These are phyloP conservation scores for Lordiphosa stackelbergi DNA, from an alignment of 1,140 invertebrate species.

Conservation along the genomic window DNA sequence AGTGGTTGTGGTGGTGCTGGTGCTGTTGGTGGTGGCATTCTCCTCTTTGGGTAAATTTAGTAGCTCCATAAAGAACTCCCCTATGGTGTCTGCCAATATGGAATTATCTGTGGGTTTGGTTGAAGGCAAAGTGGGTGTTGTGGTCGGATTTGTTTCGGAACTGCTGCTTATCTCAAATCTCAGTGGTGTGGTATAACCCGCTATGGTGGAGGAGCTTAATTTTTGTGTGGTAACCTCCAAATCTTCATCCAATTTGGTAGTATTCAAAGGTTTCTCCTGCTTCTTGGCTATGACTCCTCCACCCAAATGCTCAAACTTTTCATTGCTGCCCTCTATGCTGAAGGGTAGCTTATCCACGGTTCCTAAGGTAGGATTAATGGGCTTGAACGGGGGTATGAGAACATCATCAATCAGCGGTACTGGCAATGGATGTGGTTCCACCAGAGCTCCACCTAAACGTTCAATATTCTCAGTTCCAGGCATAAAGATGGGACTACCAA, in stretches of 20 bases:
- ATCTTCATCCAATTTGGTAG: neutral
- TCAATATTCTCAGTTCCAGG: slow-evolving; percentile 68
- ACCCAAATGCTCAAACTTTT: slow-evolving; percentile 72
- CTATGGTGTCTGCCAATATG: slow-evolving; percentile 65
- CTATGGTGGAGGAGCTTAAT: slow-evolving; percentile 1
- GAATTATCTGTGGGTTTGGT: slow-evolving; percentile 52
- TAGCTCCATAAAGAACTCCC: slow-evolving; percentile 73
- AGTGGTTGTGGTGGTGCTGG: slow-evolving; percentile 15
- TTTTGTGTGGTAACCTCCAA: slow-evolving; percentile 27
- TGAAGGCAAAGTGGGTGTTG: slow-evolving; percentile 1
- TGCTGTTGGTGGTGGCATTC: slow-evolving; percentile 27
- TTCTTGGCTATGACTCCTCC: slow-evolving; percentile 74
- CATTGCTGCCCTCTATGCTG: slow-evolving; percentile 46
- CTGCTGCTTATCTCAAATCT: slow-evolving; percentile 7
- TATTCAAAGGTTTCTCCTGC: slow-evolving; percentile 31
- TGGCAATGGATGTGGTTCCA: slow-evolving; percentile 72
- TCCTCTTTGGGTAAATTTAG: slow-evolving; percentile 64
- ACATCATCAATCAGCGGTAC: slow-evolving; percentile 73
- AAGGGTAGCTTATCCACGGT: slow-evolving; percentile 55
- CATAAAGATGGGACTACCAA: slow-evolving; percentile 70
- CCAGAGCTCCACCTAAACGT: slow-evolving; percentile 63
- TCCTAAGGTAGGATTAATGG: slow-evolving; percentile 50
- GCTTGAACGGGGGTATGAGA: slow-evolving; percentile 63
- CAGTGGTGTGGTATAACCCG: slow-evolving; percentile 2
- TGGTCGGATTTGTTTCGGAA: slow-evolving; percentile 3